Evolutionary conservation across 2,888 invertebrate species (phyloP).

Genomic region (Trisateles emortualis): DNA sequence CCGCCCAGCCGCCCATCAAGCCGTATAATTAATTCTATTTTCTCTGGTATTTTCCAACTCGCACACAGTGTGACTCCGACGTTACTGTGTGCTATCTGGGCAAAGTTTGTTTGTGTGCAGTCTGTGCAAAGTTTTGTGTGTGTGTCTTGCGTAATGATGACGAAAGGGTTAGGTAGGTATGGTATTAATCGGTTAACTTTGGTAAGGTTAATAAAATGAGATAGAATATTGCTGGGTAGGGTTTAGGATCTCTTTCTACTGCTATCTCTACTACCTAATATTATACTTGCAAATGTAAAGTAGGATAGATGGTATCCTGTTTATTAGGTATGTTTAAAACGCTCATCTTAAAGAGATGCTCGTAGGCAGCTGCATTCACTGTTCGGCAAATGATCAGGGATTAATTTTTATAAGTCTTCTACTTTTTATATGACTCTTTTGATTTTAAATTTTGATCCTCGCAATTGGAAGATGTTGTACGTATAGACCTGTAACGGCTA

Average conservation of each 20-base stretch:
- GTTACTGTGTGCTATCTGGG: slow-evolving; percentile 19
- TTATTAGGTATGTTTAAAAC: no score
- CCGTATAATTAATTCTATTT: slow-evolving; percentile 75
- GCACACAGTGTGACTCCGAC: slow-evolving; percentile 35
- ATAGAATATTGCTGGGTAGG: neutral
- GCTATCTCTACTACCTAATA: neutral
- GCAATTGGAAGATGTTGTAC: no score
- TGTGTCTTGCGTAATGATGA: slow-evolving; percentile 5
- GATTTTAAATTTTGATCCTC: no score
- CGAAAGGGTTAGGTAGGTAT: neutral
- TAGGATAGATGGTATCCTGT: no score
- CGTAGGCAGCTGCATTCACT: no score
- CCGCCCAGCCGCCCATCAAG: slow-evolving; percentile 46
- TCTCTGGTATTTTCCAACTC: slow-evolving; percentile 52
- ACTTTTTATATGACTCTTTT: no score
- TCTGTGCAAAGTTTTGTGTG: slow-evolving; percentile 10
- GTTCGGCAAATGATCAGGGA: no score
- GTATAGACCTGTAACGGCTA: no score
- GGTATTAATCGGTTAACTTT: slow-evolving; percentile 4
- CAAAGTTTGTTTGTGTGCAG: slow-evolving; percentile 14
- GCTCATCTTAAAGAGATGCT: no score
- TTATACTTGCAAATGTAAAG: no score
- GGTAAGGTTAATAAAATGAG: slow-evolving; percentile 3
- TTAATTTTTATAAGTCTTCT: no score
- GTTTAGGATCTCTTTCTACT: neutral